Percentiles rank a stretch among this genome's conserved stretches.
phyloP scores from a whole-genome alignment of 2,888 invertebrate genomes.

The Mimachlamys varia region DNA sequence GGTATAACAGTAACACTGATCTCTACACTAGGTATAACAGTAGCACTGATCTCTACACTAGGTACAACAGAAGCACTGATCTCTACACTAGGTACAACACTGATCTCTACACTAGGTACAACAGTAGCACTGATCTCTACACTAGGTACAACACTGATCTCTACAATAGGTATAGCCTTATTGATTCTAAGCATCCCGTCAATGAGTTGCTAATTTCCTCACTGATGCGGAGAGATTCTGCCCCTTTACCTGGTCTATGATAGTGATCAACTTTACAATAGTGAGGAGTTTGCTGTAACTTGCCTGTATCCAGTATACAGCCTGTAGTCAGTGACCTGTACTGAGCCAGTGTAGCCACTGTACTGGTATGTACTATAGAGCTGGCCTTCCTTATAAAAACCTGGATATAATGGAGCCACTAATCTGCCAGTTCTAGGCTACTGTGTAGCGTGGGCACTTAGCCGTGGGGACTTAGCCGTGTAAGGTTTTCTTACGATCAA shows the following conservation, averaged over 20 bases:
- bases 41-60: too few species aligned
- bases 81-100: too few species aligned
- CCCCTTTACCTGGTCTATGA: neutral
- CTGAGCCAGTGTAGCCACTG: too few species aligned
- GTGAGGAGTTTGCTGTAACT: neutral
- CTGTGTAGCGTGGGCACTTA: neutral
- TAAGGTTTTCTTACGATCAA: too few species aligned
- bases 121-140: neutral
- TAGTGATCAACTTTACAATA: neutral
- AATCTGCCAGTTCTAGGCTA: neutral
- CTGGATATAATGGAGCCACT: neutral
- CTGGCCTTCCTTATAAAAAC: neutral
- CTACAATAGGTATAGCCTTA: neutral
- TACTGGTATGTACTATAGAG: neutral
- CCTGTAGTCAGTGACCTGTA: neutral
- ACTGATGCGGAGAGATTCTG: conserved; percentile 5
- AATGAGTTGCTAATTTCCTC: conserved; percentile 16
- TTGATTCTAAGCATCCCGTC: neutral
- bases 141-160: too few species aligned
- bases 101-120: too few species aligned
- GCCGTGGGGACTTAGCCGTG: too few species aligned
- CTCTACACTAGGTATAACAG: too few species aligned
- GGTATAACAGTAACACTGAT: neutral
- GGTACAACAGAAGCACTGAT: neutral
- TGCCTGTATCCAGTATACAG: neutral